phyloP scores from a whole-genome alignment of 2,113 vertebrate genomes.

The Hepsetus odoe region DNA sequence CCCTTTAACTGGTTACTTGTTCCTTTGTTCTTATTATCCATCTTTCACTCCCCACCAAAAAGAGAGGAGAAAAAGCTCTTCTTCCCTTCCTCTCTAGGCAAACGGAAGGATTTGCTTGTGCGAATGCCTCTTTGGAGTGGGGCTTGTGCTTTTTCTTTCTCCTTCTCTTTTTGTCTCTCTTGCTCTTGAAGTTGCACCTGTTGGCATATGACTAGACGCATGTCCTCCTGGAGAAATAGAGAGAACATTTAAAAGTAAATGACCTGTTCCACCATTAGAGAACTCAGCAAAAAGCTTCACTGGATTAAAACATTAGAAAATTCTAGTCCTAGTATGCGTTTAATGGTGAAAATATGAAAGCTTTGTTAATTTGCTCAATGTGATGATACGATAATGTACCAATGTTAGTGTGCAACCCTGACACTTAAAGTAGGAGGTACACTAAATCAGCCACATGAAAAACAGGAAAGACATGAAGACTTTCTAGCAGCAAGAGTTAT shows the following conservation, averaged over 20 bases:
- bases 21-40: background rate
- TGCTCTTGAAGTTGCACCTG: conserved; percentile 71
- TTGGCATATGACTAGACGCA: conserved; percentile 76
- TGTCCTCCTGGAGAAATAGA: conserved; percentile 73
- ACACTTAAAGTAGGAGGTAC: too few species aligned
- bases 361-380: too few species aligned
- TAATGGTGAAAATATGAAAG: too few species aligned
- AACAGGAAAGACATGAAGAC: too few species aligned
- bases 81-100: conserved; percentile 67
- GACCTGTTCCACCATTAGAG: too few species aligned
- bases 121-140: conserved; percentile 65
- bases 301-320: too few species aligned
- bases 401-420: too few species aligned
- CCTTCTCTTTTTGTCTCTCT: conserved; percentile 57
- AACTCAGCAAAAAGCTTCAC: too few species aligned
- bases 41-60: conserved; percentile 69
- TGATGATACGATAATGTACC: too few species aligned
- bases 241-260: background rate
- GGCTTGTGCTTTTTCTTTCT: conserved; percentile 20
- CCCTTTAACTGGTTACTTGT: conserved; percentile 1
- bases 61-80: conserved; percentile 75
- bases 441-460: too few species aligned
- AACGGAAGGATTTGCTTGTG: conserved; percentile 69
- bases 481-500: too few species aligned
- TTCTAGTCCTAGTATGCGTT: too few species aligned